These are phyloP conservation scores for Amphiprion clarkii DNA, from an alignment of 2,797 vertebrate genomes.

Conservation along the genomic window DNA sequence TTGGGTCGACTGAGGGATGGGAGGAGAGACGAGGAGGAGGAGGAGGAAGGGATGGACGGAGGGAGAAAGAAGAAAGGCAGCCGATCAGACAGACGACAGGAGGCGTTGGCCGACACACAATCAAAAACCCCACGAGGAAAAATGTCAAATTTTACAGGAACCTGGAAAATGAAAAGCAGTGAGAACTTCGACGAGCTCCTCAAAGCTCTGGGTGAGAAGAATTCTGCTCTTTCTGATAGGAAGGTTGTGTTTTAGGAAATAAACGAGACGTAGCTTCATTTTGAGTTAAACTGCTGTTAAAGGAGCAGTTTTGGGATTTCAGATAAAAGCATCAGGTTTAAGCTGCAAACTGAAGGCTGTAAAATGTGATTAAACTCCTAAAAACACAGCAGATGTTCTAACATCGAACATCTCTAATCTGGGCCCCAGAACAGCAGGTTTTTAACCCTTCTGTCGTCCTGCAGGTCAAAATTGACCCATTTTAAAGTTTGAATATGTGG, in stretches of 20 bases:
- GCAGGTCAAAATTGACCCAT: not conserved
- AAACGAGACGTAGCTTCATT: not conserved
- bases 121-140: constrained; percentile 15
- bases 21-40: constrained; percentile 43
- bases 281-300: not conserved
- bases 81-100: constrained; percentile 58
- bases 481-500: too few species aligned
- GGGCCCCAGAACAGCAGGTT: not conserved
- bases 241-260: not conserved
- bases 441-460: too few species aligned
- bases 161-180: constrained; percentile 98
- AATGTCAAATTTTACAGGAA: constrained; percentile 95
- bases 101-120: constrained; percentile 42
- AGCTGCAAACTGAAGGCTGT: not conserved
- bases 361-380: not conserved
- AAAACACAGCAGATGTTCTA: not conserved
- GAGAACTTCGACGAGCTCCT: constrained; percentile 97
- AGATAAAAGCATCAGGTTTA: not conserved
- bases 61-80: constrained; percentile 58
- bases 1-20: constrained; percentile 61
- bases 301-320: not conserved
- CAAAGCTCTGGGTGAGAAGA: constrained; percentile 92
- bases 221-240: not conserved
- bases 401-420: not conserved
- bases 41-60: constrained; percentile 27